Conservation (phyloP, 1,140 invertebrate genomes). For the Cotesia chilonis region DNA sequence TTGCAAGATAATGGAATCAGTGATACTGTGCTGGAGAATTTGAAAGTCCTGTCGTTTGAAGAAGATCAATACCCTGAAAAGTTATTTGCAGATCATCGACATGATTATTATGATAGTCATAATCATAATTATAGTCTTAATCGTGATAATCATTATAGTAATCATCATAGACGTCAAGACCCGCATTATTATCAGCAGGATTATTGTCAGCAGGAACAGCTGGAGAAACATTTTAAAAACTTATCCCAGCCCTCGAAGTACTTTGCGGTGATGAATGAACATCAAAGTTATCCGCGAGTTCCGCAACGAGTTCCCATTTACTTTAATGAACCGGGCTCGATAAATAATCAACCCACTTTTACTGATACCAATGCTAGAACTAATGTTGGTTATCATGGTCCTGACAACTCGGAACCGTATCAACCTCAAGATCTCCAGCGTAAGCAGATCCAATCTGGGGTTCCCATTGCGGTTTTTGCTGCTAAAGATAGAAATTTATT, state of each 20-base stretch:
- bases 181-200: background rate
- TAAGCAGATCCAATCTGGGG: background rate
- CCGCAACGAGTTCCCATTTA: conserved; percentile 24
- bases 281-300: conserved; percentile 1
- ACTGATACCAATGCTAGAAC: background rate
- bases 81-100: background rate
- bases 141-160: too few relatives aligned
- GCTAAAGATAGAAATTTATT: background rate
- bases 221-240: background rate
- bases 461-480: background rate
- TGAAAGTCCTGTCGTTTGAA: conserved; percentile 14
- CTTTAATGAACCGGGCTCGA: background rate
- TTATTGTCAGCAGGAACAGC: background rate
- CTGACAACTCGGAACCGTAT: background rate
- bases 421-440: background rate
- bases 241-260: conserved; percentile 13
- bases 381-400: too few relatives aligned
- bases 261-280: background rate
- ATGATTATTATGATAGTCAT: background rate
- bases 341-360: background rate
- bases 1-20: background rate
- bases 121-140: too few relatives aligned
- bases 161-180: too few relatives aligned
- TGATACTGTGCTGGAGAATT: background rate
- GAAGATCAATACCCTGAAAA: background rate